Conservation (phyloP, 2,888 invertebrate genomes). For the Encarsia formosa region DNA sequence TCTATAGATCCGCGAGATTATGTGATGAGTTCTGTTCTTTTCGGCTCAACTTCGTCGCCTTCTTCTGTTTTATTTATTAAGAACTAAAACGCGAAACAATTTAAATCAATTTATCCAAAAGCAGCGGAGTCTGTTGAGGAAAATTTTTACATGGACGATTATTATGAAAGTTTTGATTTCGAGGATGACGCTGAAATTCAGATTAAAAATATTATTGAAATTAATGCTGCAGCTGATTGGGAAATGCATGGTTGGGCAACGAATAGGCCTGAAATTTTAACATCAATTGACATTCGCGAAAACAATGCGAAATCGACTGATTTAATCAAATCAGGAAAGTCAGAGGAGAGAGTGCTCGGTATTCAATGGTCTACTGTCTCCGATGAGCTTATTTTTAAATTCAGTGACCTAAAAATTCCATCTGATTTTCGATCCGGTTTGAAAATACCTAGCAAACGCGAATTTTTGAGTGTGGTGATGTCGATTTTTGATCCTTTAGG, state of each 20-base stretch:
- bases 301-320: too few relatives aligned
- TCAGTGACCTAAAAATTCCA: too few relatives aligned
- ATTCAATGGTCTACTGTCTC: background rate
- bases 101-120: conserved; percentile 20
- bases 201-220: conserved; percentile 18
- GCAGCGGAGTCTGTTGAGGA: conserved; percentile 31
- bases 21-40: background rate
- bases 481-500: conserved; percentile 4
- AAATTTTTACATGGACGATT: conserved; percentile 34
- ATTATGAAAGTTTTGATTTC: conserved; percentile 25
- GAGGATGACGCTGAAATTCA: conserved; percentile 22
- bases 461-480: conserved; percentile 6
- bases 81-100: conserved; percentile 30
- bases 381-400: too few relatives aligned
- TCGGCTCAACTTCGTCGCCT: conserved; percentile 8
- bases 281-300: too few relatives aligned
- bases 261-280: background rate
- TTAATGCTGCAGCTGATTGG: conserved; percentile 11
- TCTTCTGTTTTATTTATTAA: conserved; percentile 28
- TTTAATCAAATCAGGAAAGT: too few relatives aligned
- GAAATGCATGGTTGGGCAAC: conserved; percentile 8
- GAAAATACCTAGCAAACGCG: background rate
- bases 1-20: background rate
- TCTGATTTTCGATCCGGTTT: background rate
- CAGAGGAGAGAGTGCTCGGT: conserved; percentile 3